Base-by-base conservation (phyloP, 1,140 invertebrate genomes). In the Oreohelix idahoensis region DNA sequence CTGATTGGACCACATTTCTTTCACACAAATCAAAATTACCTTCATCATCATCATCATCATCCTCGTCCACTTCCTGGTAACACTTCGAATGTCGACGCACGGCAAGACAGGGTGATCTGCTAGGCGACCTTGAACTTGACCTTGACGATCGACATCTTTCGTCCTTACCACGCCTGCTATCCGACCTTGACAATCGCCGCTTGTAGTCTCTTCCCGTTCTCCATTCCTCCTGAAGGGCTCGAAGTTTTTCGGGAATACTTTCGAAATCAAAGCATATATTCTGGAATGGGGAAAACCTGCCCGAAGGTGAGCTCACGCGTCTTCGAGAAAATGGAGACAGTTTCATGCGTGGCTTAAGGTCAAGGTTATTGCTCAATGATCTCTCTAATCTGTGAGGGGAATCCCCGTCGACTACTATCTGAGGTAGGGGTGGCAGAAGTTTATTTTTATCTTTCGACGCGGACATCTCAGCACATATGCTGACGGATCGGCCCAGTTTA, bases 251-350 rank as follows among this genome's bases (percentile, higher is more conserved):
- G 0, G 80, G 80, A 36, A 82, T 73, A 29, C 36, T 74, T 10
- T 82, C 80, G n/a, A 82, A 82, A 70, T 82, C 71, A 39, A 82
- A 82, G 51, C 80, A 82, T 26, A n/a, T 74, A 36, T 26, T 58
- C 8, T 45, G 53, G 38, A 35, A 42, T 32, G 36, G 36, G n/a
- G 63, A 70, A 8, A 29, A 29, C 20, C 53, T 58, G 1, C 39
- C 26, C 26, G 58, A 49, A 20, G 77, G 36, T 4, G 51, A 79
- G 35, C 45, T 63, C 10, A 36, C 17, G 5, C 36, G 66, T 17
- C 63, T 66, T 11, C 63, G n/a, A 35, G n/a, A 66, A 35, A 66
- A 66, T 53, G 77, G 58, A 53, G 36, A 63, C 0, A 39, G 35
- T n/a, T 63, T 53, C n/a, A 2, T 29, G 13, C 11, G 35, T 4